Conservation (phyloP, 2,888 invertebrate species). For the Monopis laevigella region DNA sequence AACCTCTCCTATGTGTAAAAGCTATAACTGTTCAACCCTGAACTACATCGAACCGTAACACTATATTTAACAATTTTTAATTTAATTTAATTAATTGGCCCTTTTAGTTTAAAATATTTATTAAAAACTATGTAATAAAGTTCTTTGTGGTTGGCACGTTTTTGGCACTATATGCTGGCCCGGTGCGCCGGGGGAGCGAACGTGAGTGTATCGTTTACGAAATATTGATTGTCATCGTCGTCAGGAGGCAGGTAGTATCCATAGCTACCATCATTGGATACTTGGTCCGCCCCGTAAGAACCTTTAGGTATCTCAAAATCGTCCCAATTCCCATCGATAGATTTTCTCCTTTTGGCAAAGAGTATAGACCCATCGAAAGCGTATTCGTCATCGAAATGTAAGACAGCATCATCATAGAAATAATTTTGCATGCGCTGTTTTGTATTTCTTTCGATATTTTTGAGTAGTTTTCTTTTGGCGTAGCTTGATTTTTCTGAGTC, state of each 20-base stretch:
- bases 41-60: conserved; percentile 35
- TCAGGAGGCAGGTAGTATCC: conserved; percentile 57
- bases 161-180: conserved; percentile 51
- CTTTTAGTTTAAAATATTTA: conserved; percentile 29
- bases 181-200: conserved; percentile 54
- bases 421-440: conserved; percentile 44
- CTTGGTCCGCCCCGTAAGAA: conserved; percentile 30
- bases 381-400: conserved; percentile 59
- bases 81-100: conserved; percentile 39
- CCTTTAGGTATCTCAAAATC: conserved; percentile 39
- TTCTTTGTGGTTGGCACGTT: background rate
- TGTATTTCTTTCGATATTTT: conserved; percentile 55
- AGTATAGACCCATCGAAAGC: conserved; percentile 57
- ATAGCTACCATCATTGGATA: conserved; percentile 55
- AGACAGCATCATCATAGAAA: conserved; percentile 57
- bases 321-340: conserved; percentile 45
- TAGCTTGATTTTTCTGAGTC: conserved; percentile 59
- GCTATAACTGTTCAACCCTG: conserved; percentile 31
- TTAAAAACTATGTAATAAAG: background rate
- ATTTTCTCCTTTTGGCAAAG: conserved; percentile 60
- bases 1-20: conserved; percentile 41
- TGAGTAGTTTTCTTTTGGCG: conserved; percentile 52
- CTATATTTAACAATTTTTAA: conserved; percentile 14
- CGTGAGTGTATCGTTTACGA: conserved; percentile 55
- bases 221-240: conserved; percentile 45